A percentile compares a stretch with the other conserved stretches of the same genome.
phyloP scores from a whole-genome alignment of 2,797 vertebrate species.

The Synaphobranchus kaupii region DNA sequence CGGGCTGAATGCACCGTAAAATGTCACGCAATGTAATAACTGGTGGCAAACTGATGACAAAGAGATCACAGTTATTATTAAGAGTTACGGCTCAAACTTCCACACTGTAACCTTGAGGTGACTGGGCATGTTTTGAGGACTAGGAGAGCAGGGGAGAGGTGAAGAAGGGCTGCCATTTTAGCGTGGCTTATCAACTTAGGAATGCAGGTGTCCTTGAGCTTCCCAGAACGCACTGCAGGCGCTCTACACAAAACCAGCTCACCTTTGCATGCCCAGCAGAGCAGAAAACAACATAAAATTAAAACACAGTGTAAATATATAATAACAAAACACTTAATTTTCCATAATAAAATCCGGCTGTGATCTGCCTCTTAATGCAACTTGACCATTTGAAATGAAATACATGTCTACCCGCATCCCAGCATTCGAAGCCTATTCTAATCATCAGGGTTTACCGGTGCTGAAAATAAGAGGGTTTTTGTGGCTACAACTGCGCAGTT shows the following conservation, averaged over 20 bases:
- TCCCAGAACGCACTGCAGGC: conserved; percentile 50
- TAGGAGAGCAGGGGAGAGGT: neutral
- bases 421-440: neutral
- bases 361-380: neutral
- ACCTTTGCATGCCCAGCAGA: conserved; percentile 44
- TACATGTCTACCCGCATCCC: neutral
- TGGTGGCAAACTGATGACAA: neutral
- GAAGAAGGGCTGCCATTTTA: conserved; percentile 38
- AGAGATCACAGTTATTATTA: conserved; percentile 57
- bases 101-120: conserved; percentile 66
- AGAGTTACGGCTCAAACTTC: conserved; percentile 64
- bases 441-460: neutral
- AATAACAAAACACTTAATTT: neutral
- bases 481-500: neutral
- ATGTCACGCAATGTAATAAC: neutral
- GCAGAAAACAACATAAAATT: neutral
- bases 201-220: conserved; percentile 70
- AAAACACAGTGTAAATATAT: neutral
- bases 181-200: conserved; percentile 67
- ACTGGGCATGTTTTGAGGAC: neutral
- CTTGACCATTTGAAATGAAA: neutral
- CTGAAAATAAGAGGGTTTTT: neutral
- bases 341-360: neutral
- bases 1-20: conserved; percentile 47
- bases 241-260: conserved; percentile 54